Conservation (phyloP, 2,113 vertebrate species). For the Dromaius novaehollandiae region DNA sequence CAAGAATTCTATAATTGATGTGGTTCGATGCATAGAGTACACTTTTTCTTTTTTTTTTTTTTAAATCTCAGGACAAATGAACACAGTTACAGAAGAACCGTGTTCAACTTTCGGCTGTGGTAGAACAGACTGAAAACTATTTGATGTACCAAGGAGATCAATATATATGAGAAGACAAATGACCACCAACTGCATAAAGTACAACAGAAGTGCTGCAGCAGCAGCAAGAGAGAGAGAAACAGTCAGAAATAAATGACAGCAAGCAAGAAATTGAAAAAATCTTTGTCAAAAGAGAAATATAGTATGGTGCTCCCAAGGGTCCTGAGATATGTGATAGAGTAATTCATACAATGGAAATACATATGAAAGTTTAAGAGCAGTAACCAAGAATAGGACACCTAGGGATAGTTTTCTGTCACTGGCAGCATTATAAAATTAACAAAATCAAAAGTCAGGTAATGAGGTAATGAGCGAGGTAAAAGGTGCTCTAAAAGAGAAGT, state of each 20-base stretch:
- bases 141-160: conserved; percentile 23
- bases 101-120: background rate
- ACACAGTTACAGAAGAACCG: background rate
- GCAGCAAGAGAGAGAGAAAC: background rate
- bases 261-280: background rate
- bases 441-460: background rate
- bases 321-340: background rate
- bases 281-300: background rate
- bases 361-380: background rate
- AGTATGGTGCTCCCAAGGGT: background rate
- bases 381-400: background rate
- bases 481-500: background rate
- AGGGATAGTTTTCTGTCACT: background rate
- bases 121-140: background rate
- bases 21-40: background rate
- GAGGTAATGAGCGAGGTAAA: background rate
- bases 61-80: background rate
- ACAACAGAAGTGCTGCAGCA: background rate
- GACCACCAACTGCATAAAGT: conserved; percentile 10
- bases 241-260: background rate
- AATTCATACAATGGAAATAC: background rate
- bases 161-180: conserved; percentile 32
- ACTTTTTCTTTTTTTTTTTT: too few relatives aligned
- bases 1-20: conserved; percentile 1
- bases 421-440: background rate